phyloP scores from a whole-genome alignment of 2,113 vertebrate species.

The Tonatia bakeri region DNA sequence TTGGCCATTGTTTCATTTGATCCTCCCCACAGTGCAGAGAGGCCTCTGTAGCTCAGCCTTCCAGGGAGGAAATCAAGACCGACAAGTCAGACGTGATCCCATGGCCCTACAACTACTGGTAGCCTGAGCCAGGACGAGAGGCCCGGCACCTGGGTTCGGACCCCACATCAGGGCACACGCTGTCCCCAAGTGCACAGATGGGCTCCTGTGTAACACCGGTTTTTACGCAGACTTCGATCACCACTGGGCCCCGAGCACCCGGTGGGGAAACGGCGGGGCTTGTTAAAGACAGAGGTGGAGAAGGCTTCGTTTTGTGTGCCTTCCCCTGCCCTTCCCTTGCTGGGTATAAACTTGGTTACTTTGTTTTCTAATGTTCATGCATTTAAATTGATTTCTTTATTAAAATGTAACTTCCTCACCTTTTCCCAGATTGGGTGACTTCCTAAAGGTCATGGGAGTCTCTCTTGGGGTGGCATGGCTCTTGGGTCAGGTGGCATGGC shows the following conservation, averaged over 20 bases:
- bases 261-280: not conserved
- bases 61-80: not conserved
- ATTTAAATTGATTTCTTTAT: conserved; percentile 5
- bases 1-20: not conserved
- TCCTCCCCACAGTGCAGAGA: not conserved
- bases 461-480: not conserved
- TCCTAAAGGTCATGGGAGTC: conserved; percentile 59
- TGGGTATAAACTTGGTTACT: not conserved
- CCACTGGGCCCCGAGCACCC: not conserved
- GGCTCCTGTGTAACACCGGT: fast-evolving
- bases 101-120: not conserved
- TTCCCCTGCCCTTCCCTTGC: not conserved
- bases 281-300: not conserved
- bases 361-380: not conserved
- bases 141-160: not conserved
- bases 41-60: not conserved
- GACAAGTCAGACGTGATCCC: not conserved
- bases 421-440: conserved; percentile 60
- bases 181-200: fast-evolving
- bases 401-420: not conserved
- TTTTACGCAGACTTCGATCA: not conserved
- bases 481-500: not conserved
- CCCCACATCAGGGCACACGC: not conserved
- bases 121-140: not conserved
- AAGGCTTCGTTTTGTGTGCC: not conserved